Percentiles rank a stretch among this genome's conserved stretches.
Conservation (phyloP, 2,113 vertebrate genomes). For the Dromiciops gliroides region DNA sequence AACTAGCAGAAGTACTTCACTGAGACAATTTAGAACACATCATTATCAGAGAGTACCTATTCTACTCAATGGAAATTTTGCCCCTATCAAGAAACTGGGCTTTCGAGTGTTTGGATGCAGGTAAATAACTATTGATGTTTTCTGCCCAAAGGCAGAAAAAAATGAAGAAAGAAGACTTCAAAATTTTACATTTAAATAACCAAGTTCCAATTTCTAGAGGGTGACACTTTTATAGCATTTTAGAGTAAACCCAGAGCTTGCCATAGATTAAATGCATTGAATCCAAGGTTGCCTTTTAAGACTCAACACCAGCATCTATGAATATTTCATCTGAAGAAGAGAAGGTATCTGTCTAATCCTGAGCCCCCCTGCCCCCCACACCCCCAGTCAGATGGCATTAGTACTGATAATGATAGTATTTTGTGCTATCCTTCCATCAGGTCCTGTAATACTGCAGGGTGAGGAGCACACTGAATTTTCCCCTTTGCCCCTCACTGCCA, state of each 20-base stretch:
- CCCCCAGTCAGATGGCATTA: neutral
- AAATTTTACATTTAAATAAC: constrained; percentile 53
- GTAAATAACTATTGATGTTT: neutral
- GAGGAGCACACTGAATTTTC: neutral
- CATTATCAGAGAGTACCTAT: neutral
- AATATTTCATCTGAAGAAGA: constrained; percentile 7
- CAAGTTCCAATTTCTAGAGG: neutral
- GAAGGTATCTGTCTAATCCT: neutral
- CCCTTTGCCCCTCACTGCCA: neutral
- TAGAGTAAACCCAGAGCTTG: constrained; percentile 8
- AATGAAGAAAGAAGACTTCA: neutral
- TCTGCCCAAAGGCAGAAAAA: constrained; percentile 28
- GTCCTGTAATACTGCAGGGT: neutral
- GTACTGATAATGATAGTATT: neutral
- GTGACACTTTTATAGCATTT: neutral
- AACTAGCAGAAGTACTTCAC: neutral
- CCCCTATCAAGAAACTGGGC: neutral
- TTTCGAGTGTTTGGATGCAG: neutral
- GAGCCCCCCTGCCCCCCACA: too few relatives aligned
- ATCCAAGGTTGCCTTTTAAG: neutral
- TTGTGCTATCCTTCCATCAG: neutral
- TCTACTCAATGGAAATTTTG: neutral
- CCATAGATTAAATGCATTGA: neutral
- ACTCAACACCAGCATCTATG: neutral
- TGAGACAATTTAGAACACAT: neutral